These are phyloP conservation scores for Channa maculata DNA, from an alignment of 2,113 vertebrate genomes.

Conservation along the genomic window DNA sequence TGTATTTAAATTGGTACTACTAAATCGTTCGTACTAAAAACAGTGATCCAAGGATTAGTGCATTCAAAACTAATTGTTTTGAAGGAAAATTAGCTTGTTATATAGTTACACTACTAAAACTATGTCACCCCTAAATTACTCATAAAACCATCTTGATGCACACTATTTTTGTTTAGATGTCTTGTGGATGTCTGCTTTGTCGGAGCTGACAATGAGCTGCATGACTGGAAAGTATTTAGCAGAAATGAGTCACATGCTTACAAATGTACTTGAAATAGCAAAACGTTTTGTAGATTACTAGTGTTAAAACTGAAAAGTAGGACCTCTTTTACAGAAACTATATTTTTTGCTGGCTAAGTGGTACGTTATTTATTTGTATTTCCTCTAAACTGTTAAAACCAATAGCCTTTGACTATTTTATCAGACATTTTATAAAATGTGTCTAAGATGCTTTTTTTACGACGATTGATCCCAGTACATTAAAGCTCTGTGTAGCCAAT, in stretches of 20 bases:
- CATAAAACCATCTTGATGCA: slow-evolving; percentile 22
- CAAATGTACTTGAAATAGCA: not conserved
- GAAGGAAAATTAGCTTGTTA: too few relatives aligned
- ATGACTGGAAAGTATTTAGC: slow-evolving; percentile 74
- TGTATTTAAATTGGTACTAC: too few relatives aligned
- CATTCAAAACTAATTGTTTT: too few relatives aligned
- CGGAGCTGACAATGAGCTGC: slow-evolving; percentile 62
- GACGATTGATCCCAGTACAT: not conserved
- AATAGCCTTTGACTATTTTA: not conserved
- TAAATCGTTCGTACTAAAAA: not conserved
- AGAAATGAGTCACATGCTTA: slow-evolving; percentile 52
- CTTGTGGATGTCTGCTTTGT: slow-evolving; percentile 43
- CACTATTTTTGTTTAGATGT: slow-evolving; percentile 62
- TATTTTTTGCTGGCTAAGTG: too few relatives aligned
- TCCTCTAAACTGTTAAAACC: not conserved
- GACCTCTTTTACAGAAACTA: too few relatives aligned
- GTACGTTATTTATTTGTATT: too few relatives aligned
- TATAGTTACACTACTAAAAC: not conserved
- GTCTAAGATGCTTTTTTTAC: not conserved
- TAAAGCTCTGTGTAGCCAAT: not conserved
- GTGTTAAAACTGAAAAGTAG: not conserved
- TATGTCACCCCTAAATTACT: slow-evolving; percentile 41
- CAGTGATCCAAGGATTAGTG: too few relatives aligned
- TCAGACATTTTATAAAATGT: slow-evolving; percentile 6
- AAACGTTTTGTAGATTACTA: not conserved